Conservation (phyloP, 2,888 invertebrate genomes). For the Drosophila neonasuta region DNA sequence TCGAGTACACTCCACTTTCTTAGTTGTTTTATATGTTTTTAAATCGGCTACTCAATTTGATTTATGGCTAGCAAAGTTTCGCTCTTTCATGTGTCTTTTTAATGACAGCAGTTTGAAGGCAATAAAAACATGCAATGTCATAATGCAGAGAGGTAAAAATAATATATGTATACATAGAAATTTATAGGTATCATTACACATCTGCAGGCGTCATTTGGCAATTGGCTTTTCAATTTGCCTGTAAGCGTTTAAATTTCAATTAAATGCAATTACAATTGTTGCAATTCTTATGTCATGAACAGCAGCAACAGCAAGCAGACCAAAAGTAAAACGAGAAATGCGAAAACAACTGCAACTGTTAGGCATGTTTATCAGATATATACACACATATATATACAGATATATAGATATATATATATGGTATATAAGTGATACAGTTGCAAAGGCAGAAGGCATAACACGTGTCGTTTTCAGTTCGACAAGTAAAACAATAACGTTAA, state of each 20-base stretch:
- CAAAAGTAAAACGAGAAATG: slow-evolving; percentile 5
- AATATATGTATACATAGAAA: slow-evolving; percentile 6
- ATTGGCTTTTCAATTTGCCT: slow-evolving; percentile 35
- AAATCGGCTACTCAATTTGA: not conserved
- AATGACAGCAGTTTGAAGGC: not conserved
- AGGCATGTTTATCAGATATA: not conserved
- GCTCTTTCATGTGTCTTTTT: not conserved
- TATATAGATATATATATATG: not conserved
- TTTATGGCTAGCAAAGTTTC: not conserved
- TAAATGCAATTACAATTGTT: slow-evolving; percentile 36
- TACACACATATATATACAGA: not conserved
- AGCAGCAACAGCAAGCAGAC: not conserved
- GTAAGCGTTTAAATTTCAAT: slow-evolving; percentile 36
- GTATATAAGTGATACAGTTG: slow-evolving; percentile 18
- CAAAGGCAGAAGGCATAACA: slow-evolving; percentile 36
- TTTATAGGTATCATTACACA: not conserved
- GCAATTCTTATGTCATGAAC: slow-evolving; percentile 9
- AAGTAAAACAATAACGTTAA: slow-evolving; percentile 62
- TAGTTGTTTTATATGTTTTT: too few relatives aligned
- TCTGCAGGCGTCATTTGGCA: not conserved
- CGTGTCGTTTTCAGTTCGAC: slow-evolving; percentile 46
- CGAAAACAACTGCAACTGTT: slow-evolving; percentile 8
- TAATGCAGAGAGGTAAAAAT: not conserved
- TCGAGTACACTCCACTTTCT: too few relatives aligned
- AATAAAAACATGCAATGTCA: not conserved